These are phyloP conservation scores for Trypoxylus dichotomus DNA, from an alignment of 1,140 invertebrate genomes.

Conservation along the genomic window DNA sequence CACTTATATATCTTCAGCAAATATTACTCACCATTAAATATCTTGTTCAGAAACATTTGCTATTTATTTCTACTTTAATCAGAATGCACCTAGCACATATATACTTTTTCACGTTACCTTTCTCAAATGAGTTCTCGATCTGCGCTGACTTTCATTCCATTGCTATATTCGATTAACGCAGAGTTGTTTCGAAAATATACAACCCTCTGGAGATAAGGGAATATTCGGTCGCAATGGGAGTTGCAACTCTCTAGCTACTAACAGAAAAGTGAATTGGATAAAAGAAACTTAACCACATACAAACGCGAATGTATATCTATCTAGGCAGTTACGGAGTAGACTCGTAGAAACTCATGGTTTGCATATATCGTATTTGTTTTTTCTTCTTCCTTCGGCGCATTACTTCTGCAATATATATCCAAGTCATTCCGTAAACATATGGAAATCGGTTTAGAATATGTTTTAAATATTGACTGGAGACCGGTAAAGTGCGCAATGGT, in stretches of 20 bases:
- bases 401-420: too few species aligned
- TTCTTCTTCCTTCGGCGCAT: too few species aligned
- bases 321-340: not conserved
- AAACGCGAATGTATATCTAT: not conserved
- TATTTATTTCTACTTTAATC: too few species aligned
- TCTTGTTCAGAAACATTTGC: not conserved
- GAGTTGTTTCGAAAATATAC: constrained; percentile 10
- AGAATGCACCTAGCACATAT: too few species aligned
- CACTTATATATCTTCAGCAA: not conserved
- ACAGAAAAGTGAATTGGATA: constrained; percentile 16
- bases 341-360: too few species aligned
- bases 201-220: not conserved
- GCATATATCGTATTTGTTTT: too few species aligned
- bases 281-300: constrained; percentile 5
- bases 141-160: not conserved
- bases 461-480: too few species aligned
- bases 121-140: not conserved
- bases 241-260: constrained; percentile 16
- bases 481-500: too few species aligned
- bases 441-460: too few species aligned
- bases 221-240: not conserved
- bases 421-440: too few species aligned
- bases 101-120: not conserved
- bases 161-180: constrained; percentile 11
- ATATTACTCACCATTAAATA: not conserved